These are phyloP conservation scores for Xiphias gladius DNA, from an alignment of 2,113 vertebrate genomes.

Conservation along the genomic window DNA sequence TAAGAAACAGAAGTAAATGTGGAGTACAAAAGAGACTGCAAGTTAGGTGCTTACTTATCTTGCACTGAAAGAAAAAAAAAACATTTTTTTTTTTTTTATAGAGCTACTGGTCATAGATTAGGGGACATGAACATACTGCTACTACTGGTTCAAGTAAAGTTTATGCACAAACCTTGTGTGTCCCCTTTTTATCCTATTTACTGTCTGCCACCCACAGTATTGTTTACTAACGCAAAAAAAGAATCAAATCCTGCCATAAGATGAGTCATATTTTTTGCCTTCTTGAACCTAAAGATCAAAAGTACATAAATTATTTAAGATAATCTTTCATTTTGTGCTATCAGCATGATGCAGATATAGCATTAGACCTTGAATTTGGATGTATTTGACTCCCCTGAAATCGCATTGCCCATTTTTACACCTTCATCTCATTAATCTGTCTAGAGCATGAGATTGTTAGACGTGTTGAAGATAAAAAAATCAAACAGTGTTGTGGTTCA, in stretches of 20 bases:
- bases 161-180: not conserved
- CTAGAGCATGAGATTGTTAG: conserved; percentile 69
- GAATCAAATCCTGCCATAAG: not conserved
- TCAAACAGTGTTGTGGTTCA: conserved; percentile 76
- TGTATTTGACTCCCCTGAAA: conserved; percentile 58
- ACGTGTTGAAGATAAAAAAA: conserved; percentile 74
- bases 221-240: conserved; percentile 7
- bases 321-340: conserved; percentile 59
- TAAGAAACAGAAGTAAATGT: conserved; percentile 32
- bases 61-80: not conserved
- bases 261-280: conserved; percentile 11
- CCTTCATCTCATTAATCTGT: conserved; percentile 78
- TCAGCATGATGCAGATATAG: conserved; percentile 74
- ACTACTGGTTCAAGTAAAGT: not conserved
- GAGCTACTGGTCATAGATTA: not conserved
- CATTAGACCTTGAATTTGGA: conserved; percentile 44
- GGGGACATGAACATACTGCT: not conserved
- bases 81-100: not conserved
- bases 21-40: not conserved
- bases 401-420: conserved; percentile 52
- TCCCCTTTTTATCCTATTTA: conserved; percentile 8
- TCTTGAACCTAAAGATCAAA: conserved; percentile 64
- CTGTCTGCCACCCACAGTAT: not conserved
- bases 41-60: not conserved
- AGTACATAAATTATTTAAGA: conserved; percentile 24